Conservation (phyloP, 2,888 invertebrate genomes). For the Melieria omissa region DNA sequence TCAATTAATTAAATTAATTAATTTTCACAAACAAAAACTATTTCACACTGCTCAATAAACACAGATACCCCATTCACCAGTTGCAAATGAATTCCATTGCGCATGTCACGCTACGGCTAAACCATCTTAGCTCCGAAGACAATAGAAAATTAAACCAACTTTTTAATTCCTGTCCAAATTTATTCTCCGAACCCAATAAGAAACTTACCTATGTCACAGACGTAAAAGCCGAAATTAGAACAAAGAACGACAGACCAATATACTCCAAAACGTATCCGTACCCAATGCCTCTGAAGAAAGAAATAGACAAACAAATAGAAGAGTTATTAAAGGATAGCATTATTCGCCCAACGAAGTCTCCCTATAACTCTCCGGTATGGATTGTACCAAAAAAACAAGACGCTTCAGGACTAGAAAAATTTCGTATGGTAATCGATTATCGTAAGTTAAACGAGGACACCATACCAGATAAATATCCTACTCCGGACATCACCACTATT, state of each 20-base stretch:
- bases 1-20: no score
- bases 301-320: constrained; percentile 4
- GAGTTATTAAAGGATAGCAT: constrained; percentile 24
- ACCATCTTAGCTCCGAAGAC: constrained; percentile 2
- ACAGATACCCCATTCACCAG: constrained; percentile 13
- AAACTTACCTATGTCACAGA: constrained; percentile 23
- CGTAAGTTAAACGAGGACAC: constrained; percentile 32
- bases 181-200: constrained; percentile 12
- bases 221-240: constrained; percentile 7
- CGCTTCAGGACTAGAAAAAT: constrained; percentile 22
- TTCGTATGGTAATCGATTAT: constrained; percentile 34
- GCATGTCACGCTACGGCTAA: background rate
- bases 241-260: background rate
- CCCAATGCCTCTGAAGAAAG: constrained; percentile 16
- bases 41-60: constrained; percentile 21
- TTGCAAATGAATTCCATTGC: background rate
- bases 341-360: constrained; percentile 27
- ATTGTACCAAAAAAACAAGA: constrained; percentile 33
- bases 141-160: constrained; percentile 16
- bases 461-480: constrained; percentile 29
- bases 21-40: constrained; percentile 18
- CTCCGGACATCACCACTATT: constrained; percentile 17
- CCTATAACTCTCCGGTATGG: constrained; percentile 35
- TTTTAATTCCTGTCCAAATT: background rate
- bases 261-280: constrained; percentile 20